Conservation (phyloP, 2,797 vertebrate genomes). For the Cichlasoma orientale region DNA sequence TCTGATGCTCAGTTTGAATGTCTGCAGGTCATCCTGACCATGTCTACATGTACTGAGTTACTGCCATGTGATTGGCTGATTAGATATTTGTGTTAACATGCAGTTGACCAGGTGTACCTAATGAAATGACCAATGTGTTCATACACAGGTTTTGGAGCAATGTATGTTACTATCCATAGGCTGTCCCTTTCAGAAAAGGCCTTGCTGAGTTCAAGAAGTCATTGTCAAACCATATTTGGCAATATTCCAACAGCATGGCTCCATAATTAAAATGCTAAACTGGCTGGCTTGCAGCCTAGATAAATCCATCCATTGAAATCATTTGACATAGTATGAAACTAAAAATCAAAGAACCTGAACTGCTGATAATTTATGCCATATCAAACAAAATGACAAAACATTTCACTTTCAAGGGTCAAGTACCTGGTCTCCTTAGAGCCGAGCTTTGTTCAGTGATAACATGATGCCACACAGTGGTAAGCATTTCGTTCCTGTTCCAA, state of each 20-base stretch:
- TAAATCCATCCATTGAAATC: rapidly evolving
- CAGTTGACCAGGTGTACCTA: too few species aligned
- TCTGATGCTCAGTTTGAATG: neutral
- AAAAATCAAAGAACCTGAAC: neutral
- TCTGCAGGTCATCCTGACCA: neutral
- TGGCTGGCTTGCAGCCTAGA: neutral
- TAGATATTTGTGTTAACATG: neutral
- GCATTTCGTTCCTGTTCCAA: neutral
- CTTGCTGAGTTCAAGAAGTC: neutral
- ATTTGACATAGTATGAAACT: neutral
- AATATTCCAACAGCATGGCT: neutral
- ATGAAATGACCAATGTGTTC: rapidly evolving
- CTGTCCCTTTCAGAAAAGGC: rapidly evolving
- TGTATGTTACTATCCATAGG: neutral
- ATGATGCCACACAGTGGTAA: neutral
- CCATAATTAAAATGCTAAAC: neutral
- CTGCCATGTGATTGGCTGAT: neutral
- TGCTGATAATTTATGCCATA: neutral
- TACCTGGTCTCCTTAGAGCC: rapidly evolving
- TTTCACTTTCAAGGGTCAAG: too few species aligned
- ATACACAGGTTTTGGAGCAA: neutral
- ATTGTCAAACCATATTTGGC: neutral
- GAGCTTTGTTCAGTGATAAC: neutral
- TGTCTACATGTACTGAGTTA: rapidly evolving
- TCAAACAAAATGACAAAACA: neutral